Conservation (phyloP, 2,113 vertebrate genomes). For the Phalacrocorax pelagicus region DNA sequence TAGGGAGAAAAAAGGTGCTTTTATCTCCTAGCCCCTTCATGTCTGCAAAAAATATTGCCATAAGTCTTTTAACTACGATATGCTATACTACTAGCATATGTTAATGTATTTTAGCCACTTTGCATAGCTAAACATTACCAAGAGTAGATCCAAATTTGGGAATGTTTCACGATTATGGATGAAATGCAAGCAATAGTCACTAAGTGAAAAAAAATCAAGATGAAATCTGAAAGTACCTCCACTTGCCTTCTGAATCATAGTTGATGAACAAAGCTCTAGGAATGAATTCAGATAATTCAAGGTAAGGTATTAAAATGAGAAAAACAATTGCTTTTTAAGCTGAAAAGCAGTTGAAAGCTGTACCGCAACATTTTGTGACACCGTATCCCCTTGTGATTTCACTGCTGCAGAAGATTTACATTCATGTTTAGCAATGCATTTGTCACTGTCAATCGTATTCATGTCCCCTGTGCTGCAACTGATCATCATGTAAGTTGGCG, state of each 20-base stretch:
- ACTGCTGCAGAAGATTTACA: background rate
- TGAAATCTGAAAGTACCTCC: background rate
- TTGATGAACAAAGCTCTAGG: background rate
- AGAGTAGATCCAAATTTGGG: background rate
- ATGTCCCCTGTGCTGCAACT: background rate
- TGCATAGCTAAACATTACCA: background rate
- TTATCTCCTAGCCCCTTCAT: background rate
- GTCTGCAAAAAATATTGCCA: background rate
- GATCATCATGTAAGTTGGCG: background rate
- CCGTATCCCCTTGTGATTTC: background rate
- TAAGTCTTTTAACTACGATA: background rate
- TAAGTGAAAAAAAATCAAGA: rapidly evolving
- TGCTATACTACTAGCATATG: background rate
- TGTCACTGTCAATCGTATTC: background rate
- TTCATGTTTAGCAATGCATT: background rate
- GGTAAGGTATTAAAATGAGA: background rate
- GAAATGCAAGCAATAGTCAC: background rate
- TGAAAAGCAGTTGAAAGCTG: background rate
- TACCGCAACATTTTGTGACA: background rate
- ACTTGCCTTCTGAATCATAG: background rate
- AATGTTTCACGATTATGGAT: rapidly evolving
- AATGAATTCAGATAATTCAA: background rate
- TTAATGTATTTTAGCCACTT: background rate
- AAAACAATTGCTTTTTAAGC: background rate
- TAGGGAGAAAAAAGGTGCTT: background rate